These are phyloP conservation scores for Thereuonema tuberculata DNA, from an alignment of 1,140 invertebrate genomes.

Conservation along the genomic window DNA sequence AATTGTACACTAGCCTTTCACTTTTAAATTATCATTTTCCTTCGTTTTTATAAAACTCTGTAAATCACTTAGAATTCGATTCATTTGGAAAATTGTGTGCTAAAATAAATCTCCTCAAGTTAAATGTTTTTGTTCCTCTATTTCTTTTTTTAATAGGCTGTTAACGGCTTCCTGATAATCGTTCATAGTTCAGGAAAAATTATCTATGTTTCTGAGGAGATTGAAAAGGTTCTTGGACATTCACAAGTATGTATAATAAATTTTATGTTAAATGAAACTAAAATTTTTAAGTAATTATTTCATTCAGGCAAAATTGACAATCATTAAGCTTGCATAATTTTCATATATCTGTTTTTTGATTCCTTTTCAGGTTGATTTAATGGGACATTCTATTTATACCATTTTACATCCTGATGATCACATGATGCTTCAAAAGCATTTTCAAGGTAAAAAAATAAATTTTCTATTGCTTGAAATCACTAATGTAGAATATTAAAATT, in stretches of 20 bases:
- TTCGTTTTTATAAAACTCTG: too few species aligned
- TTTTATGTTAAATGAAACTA: too few species aligned
- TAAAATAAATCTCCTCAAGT: too few species aligned
- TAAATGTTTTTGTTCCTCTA: slow-evolving; percentile 9
- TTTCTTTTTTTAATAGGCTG: slow-evolving; percentile 37
- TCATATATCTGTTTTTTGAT: too few species aligned
- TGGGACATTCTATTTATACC: slow-evolving; percentile 65
- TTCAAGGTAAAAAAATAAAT: slow-evolving; percentile 37
- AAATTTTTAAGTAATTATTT: too few species aligned
- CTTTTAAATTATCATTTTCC: too few species aligned
- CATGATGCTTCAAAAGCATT: slow-evolving; percentile 47
- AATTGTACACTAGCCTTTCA: too few species aligned
- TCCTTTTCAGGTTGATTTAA: slow-evolving; percentile 53
- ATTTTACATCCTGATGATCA: slow-evolving; percentile 64
- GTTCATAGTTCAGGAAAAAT: slow-evolving; percentile 67
- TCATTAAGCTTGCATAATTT: too few species aligned
- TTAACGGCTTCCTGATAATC: slow-evolving; percentile 59
- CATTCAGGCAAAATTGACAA: too few species aligned
- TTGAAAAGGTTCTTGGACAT: slow-evolving; percentile 68
- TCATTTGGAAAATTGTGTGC: background rate
- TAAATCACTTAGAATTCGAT: slow-evolving; percentile 5
- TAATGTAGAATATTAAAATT: slow-evolving; percentile 3
- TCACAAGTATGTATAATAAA: slow-evolving; percentile 48
- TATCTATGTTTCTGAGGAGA: slow-evolving; percentile 68
- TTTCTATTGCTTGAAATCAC: slow-evolving; percentile 19